Base-by-base conservation (phyloP, 1,140 invertebrate genomes). In the Drosophila orosa region DNA sequence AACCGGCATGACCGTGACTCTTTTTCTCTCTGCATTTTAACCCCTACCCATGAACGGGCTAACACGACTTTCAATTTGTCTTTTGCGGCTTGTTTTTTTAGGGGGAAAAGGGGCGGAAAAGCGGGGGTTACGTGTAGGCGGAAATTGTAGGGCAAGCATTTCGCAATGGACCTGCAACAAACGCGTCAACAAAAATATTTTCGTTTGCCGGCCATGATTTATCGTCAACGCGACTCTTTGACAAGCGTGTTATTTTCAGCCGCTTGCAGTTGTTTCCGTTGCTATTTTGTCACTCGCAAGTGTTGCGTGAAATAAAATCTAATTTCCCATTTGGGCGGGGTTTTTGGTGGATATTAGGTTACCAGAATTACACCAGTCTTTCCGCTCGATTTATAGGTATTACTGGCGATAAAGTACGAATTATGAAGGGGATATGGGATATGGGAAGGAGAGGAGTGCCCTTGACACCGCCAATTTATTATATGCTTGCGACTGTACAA, bases 151-250 rank as follows among this genome's bases (percentile, higher is more conserved):
- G 68, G 68, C 68, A 71, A 48, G 52, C 52, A 71, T 72, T 72
- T 72, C 42, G 68, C 68, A 72, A 72, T 71, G 52, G 68, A 79
- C 48, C 22, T 40, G 39, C 65, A 81, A 35, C 74, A 37, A 58
- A 55, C 19, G 39, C 45, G 73, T 59, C 40, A 55, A 57, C 57
- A 48, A 40, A 78, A 71, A 72, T 72, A 55, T 67, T 76, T 80
- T 67, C 54, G 76, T 77, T 80, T 61, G 76, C 44, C 75, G 68
- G 66, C 52, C 80, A 80, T 84, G 81, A 84, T 84, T 84, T 84
- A 84, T 85, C 61, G 80, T 73, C 75, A 63, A 63, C 60, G 39
- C 54, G 48, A 60, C 66, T 63, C 40, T 80, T 80, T 84, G 80
- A 84, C 80, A 85, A 65, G 72, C 55, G 59, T 80, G 78, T 84